Conservation (phyloP, 1,140 invertebrate genomes). For the Liolophura sinensis region DNA sequence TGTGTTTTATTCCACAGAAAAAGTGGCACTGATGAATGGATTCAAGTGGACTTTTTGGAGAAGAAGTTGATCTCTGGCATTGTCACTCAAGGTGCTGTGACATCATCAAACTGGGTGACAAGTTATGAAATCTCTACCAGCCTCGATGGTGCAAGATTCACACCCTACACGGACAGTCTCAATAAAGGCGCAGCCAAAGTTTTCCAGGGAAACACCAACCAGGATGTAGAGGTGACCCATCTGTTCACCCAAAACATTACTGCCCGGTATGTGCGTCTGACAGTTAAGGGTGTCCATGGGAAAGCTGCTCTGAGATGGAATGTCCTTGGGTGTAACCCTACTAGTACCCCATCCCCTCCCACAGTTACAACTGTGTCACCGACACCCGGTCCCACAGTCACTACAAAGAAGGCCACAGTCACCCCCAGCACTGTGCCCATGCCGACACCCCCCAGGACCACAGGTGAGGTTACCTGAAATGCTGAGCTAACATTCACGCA, state of each 20-base stretch:
- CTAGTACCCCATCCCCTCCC: background rate
- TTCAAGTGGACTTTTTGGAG: slow-evolving; percentile 22
- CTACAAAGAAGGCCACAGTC: background rate
- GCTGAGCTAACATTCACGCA: background rate
- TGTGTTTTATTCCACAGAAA: slow-evolving; percentile 12
- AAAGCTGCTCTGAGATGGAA: slow-evolving; percentile 5
- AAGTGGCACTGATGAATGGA: slow-evolving; percentile 20
- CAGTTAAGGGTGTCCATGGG: slow-evolving; percentile 14
- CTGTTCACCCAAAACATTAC: slow-evolving; percentile 35
- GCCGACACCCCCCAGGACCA: background rate
- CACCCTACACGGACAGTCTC: slow-evolving; percentile 26
- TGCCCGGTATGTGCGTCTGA: slow-evolving; percentile 29
- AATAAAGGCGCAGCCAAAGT: slow-evolving; percentile 17
- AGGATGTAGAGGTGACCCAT: slow-evolving; percentile 18
- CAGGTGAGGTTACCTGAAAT: background rate
- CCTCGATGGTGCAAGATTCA: slow-evolving; percentile 40
- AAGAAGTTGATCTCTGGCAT: slow-evolving; percentile 25
- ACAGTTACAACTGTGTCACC: background rate
- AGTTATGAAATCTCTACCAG: slow-evolving; percentile 47
- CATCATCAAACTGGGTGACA: slow-evolving; percentile 43
- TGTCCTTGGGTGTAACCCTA: slow-evolving; percentile 2
- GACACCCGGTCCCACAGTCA: background rate
- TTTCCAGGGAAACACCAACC: slow-evolving; percentile 30
- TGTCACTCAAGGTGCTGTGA: slow-evolving; percentile 26
- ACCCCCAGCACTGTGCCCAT: background rate